A percentile compares a stretch with the other conserved stretches of the same genome.
Conservation (phyloP, 2,888 invertebrate genomes). For the Ormyrus pomaceus region DNA sequence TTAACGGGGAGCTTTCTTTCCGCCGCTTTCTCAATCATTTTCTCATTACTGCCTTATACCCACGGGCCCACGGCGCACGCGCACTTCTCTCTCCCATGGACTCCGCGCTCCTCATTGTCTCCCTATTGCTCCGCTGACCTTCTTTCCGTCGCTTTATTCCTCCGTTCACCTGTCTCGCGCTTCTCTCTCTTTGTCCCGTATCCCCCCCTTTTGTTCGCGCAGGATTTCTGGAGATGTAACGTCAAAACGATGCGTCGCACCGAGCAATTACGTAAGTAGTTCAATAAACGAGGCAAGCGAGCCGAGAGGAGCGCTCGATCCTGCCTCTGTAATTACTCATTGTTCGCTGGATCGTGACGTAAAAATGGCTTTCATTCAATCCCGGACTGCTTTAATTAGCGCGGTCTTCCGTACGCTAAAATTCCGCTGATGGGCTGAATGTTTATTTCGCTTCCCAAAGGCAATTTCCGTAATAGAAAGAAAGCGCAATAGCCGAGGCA, state of each 20-base stretch:
- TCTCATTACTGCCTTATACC: conserved; percentile 34
- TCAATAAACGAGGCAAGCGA: neutral
- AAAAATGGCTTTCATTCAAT: too few relatives aligned
- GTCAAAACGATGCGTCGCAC: neutral
- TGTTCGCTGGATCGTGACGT: too few relatives aligned
- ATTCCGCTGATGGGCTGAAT: too few relatives aligned
- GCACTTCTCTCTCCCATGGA: conserved; percentile 5
- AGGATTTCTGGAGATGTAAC: neutral
- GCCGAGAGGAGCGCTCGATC: too few relatives aligned
- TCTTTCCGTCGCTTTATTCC: conserved; percentile 29
- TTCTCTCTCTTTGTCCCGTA: neutral
- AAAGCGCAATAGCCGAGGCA: too few relatives aligned
- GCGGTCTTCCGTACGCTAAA: too few relatives aligned
- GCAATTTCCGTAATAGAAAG: too few relatives aligned
- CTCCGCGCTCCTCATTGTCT: conserved; percentile 23
- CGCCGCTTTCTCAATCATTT: conserved; percentile 52
- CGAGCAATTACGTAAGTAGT: conserved; percentile 17
- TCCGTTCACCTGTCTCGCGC: neutral
- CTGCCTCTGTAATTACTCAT: too few relatives aligned
- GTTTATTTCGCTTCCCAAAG: too few relatives aligned
- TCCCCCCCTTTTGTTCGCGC: neutral
- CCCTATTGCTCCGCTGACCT: conserved; percentile 37
- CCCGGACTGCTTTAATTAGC: too few relatives aligned
- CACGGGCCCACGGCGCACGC: neutral
- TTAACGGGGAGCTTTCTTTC: conserved; percentile 12